A percentile compares a stretch with the other conserved stretches of the same genome.
Evolutionary conservation across 2,113 vertebrate species (phyloP).

Genomic region (Scomber scombrus): DNA sequence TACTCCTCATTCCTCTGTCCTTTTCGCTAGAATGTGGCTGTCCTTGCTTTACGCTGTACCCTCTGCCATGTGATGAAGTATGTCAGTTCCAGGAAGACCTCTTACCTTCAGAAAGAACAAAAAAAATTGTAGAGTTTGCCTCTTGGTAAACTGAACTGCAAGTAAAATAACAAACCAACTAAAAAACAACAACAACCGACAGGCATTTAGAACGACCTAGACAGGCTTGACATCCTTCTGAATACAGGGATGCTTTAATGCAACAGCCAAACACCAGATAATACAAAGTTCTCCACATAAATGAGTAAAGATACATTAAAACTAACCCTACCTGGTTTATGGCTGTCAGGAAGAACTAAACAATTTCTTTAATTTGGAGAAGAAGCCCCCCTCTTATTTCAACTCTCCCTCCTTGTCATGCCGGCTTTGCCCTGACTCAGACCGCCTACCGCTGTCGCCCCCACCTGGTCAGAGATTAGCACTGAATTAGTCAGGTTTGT

Average conservation of each 20-base stretch:
- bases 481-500: constrained; percentile 54
- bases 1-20: constrained; percentile 4
- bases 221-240: not conserved
- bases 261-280: constrained; percentile 72
- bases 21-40: constrained; percentile 3
- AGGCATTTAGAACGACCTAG: not conserved
- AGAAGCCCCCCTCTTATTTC: constrained; percentile 86
- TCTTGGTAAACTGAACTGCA: not conserved
- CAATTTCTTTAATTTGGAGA: constrained; percentile 94
- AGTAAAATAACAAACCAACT: not conserved
- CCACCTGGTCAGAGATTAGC: constrained; percentile 91
- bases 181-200: not conserved
- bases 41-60: not conserved
- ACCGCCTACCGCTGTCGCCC: constrained; percentile 86
- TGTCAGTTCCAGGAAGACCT: constrained; percentile 83
- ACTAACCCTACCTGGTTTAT: constrained; percentile 88
- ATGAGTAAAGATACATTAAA: constrained; percentile 50
- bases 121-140: not conserved
- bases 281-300: not conserved
- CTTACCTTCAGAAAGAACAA: constrained; percentile 78
- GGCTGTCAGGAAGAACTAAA: constrained; percentile 91
- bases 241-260: not conserved
- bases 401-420: constrained; percentile 82
- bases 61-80: not conserved
- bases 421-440: constrained; percentile 79